phyloP scores from a whole-genome alignment of 1,140 invertebrate species.

The Temnothorax longispinosus region DNA sequence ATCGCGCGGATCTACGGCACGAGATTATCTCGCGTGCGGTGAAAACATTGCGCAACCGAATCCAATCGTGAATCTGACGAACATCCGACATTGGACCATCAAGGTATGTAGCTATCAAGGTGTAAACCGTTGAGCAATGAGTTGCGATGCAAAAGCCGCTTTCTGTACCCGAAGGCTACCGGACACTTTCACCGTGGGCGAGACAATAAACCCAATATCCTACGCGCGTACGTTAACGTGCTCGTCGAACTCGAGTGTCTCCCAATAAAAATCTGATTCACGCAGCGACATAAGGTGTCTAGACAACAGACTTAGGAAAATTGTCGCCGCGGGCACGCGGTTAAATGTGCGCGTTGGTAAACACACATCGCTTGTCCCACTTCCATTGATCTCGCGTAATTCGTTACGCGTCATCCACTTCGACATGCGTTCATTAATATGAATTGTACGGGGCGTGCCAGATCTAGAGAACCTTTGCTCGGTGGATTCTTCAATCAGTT shows the following conservation, averaged over 20 bases:
- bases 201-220: neutral
- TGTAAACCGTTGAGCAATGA: neutral
- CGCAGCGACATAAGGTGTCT: neutral
- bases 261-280: neutral
- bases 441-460: neutral
- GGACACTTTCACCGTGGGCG: neutral
- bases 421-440: neutral
- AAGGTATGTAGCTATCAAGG: neutral
- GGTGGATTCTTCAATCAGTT: neutral
- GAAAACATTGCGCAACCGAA: conserved; percentile 14
- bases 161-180: neutral
- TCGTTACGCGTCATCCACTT: conserved; percentile 15
- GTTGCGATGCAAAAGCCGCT: neutral
- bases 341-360: neutral
- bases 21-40: neutral
- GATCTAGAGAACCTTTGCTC: neutral
- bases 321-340: neutral
- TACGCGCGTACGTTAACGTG: neutral
- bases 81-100: neutral
- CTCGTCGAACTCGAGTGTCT: neutral
- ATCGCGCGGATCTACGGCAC: neutral
- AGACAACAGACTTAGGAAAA: neutral
- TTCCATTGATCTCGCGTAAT: conserved; percentile 14
- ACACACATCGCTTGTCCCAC: conserved; percentile 3
- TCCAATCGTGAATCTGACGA: neutral